These are phyloP conservation scores for Jaculus jaculus DNA, from an alignment of 2,113 vertebrate species.

Conservation along the genomic window DNA sequence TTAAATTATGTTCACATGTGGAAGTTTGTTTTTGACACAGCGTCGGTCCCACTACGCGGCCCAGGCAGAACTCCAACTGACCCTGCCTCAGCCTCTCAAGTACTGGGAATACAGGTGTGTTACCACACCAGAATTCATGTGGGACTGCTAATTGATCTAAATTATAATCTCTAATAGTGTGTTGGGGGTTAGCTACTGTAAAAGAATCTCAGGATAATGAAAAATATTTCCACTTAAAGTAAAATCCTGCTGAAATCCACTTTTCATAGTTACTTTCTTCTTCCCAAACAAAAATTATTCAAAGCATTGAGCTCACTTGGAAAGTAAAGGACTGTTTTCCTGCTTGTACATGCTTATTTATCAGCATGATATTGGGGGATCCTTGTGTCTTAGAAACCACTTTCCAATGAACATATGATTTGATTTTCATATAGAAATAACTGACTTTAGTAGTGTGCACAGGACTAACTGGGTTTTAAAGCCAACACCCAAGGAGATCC, in stretches of 20 bases:
- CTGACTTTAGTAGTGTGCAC: not conserved
- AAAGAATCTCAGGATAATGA: not conserved
- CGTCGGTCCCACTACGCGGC: too few species aligned
- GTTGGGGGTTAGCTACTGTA: too few species aligned
- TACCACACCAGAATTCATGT: too few species aligned
- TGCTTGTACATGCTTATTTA: not conserved
- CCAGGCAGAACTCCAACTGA: too few species aligned
- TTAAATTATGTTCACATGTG: accelerated
- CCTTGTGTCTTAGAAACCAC: not conserved
- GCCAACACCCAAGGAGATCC: not conserved
- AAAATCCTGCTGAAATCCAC: not conserved
- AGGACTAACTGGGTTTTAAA: not conserved
- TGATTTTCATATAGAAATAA: slow-evolving; percentile 9
- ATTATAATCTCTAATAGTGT: not conserved
- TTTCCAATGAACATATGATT: not conserved
- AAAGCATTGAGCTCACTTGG: accelerated
- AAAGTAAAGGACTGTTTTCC: not conserved
- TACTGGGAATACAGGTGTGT: too few species aligned
- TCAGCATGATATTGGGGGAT: not conserved
- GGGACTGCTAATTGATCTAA: not conserved
- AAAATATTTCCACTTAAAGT: not conserved
- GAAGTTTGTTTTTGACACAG: too few species aligned
- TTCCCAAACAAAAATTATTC: not conserved
- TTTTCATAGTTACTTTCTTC: not conserved
- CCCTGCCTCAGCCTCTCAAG: too few species aligned